Base-by-base conservation (phyloP, 2,797 vertebrate species). In the Echeneis naucrates region DNA sequence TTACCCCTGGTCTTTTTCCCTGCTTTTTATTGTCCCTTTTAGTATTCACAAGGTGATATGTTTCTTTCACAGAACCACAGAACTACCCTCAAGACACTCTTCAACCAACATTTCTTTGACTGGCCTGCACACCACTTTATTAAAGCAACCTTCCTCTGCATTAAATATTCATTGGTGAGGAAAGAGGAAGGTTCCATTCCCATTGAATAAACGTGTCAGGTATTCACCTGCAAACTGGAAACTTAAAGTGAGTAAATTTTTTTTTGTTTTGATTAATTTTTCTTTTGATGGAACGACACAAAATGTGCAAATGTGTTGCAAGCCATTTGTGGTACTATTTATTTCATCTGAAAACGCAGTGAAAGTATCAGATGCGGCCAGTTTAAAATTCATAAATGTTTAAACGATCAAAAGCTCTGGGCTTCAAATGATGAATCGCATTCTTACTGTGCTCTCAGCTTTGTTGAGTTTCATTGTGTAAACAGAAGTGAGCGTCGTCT, bases 121-220 rank as follows among this genome's bases (percentile, higher is more conserved):
- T 83, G 82, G 71, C 68, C 77, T 75, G 59, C 60, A 54, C 52
- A 72, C 48, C 57, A 51, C 85, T 83, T 87, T 82, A 89, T 77
- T 86, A 85, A 86, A 90, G 78, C 51, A 80, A 72, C 78, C 68
- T 81, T 82, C 82, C 37, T 78, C 59, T 24, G 37, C 55, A 81
- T 89, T 85, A 86, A 83, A 88, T 75, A 88, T 88, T 77, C 59
- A 87, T 86, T 67, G 54, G 53, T 30, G 32, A 23, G n/a, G 62
- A 81, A 75, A 78, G 42, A 71, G 59, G 30, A 78, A 55, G 37
- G 71, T 80, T 66, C 55, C 27, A 27, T 77, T 73, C 26, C 5
- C 23, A 72, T 45, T 75, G 47, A 81, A 79, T 83, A 58, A 9
- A 75, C 68, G 40, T 82, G 55, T 73, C 72, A 64, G 23, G 54